phyloP scores from a whole-genome alignment of 2,888 invertebrate genomes.

The Chalcis sispes region DNA sequence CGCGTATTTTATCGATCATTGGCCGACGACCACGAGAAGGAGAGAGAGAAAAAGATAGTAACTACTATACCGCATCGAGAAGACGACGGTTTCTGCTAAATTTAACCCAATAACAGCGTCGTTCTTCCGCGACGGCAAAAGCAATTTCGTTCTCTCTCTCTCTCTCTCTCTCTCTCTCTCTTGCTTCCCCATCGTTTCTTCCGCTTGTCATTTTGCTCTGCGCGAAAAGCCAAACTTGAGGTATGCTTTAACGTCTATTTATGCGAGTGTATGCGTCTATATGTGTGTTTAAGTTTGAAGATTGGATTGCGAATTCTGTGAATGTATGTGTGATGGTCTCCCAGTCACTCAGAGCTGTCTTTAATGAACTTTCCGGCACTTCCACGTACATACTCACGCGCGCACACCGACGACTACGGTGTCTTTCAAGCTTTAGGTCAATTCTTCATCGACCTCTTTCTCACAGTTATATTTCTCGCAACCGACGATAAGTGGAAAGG shows the following conservation, averaged over 20 bases:
- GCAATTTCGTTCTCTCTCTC: slow-evolving; percentile 28
- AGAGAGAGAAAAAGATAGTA: neutral
- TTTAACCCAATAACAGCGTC: slow-evolving; percentile 46
- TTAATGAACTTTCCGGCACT: slow-evolving; percentile 42
- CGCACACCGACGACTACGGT: too few relatives aligned
- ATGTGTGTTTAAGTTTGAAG: neutral
- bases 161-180: neutral
- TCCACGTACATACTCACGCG: slow-evolving; percentile 8
- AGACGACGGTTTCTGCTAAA: slow-evolving; percentile 38
- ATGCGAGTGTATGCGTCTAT: neutral
- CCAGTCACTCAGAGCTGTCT: slow-evolving; percentile 15
- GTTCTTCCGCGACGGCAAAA: slow-evolving; percentile 21
- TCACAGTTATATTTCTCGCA: neutral
- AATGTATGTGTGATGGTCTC: neutral
- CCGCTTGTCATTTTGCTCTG: too few relatives aligned
- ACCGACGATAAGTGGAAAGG: too few relatives aligned
- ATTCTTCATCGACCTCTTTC: slow-evolving; percentile 6
- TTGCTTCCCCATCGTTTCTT: neutral
- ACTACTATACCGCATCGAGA: neutral
- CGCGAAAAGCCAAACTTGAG: slow-evolving; percentile 26
- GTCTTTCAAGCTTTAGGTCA: slow-evolving; percentile 37
- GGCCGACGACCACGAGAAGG: too few relatives aligned
- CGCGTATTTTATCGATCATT: slow-evolving; percentile 41
- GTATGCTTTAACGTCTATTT: neutral
- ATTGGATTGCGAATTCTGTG: too few relatives aligned